Conservation (phyloP, 2,113 vertebrate species). For the Bucco capensis region DNA sequence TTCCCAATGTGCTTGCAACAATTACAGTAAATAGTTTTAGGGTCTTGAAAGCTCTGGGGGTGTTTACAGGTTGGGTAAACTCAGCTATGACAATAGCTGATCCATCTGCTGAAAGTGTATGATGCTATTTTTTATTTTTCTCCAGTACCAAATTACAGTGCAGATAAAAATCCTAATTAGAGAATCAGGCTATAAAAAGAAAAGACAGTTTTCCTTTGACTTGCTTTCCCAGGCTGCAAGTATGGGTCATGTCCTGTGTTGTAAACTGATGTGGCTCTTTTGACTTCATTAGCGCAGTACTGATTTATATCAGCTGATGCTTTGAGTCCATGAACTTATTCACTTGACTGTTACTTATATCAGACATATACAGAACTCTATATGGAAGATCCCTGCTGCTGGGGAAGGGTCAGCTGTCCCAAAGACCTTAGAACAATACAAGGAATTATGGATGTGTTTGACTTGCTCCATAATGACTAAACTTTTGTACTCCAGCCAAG, state of each 20-base stretch:
- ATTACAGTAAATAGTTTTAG: not conserved
- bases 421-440: not conserved
- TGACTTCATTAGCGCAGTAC: not conserved
- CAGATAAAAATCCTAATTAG: constrained; percentile 10
- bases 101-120: not conserved
- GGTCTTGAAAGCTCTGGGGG: not conserved
- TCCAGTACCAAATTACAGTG: not conserved
- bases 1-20: not conserved
- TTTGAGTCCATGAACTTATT: not conserved
- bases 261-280: not conserved
- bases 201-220: not conserved
- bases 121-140: not conserved
- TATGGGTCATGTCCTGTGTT: not conserved
- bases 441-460: not conserved
- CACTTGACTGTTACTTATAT: not conserved
- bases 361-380: not conserved
- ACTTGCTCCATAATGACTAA: not conserved
- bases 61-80: not conserved
- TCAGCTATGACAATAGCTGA: not conserved
- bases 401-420: not conserved
- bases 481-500: not conserved
- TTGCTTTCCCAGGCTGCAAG: constrained; percentile 23
- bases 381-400: not conserved
- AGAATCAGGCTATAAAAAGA: constrained; percentile 21
- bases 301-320: not conserved